Base-by-base conservation (phyloP, 2,888 invertebrate genomes). In the Phengaris arion region DNA sequence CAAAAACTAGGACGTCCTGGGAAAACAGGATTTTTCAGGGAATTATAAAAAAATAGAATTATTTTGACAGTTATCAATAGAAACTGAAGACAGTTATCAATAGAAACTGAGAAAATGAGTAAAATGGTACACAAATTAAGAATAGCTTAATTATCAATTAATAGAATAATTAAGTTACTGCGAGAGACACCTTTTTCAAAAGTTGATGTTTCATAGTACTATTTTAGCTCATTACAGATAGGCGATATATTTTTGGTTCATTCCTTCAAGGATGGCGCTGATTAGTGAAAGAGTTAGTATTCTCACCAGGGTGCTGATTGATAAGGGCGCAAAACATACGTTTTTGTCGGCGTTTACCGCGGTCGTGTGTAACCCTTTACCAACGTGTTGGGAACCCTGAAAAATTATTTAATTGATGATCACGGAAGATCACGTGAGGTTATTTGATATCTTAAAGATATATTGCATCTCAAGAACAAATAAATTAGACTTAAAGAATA, bases 241-340 rank as follows among this genome's bases (percentile, higher is more conserved):
- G 22, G 22, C 22, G 22, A 22, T 22, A 22, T 22, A 45, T 12
- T 76, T 79, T 81, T 84, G 82, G 82, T 85, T 82, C 81, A 84
- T 81, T 81, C 79, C 80, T 81, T 76, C 72, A 64, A 73, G 59
- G 76, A 77, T 77, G 76, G 79, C 80, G 78, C 81, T 80, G 78
- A 89, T 92, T 92, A 92, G 91, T 92, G 83, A 75, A 80, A 80
- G 81, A 84, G 92, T 93, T 93, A 93, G 91, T 90, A 82, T 85
- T 87, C 93, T 93, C 93, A 93, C 93, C 93, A 92, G 81, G 85
- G 89, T 87, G 84, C 88, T 88, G 80, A 88, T 86, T 74, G 84
- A 80, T 77, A 85, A 83, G 81, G 88, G 86, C 81, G 91, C 87
- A 82, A 81, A 89, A 92, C 92, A 83, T 92, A 92, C 92, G 79